Conservation (phyloP, 2,888 invertebrate species). For the Drosophila putrida region DNA sequence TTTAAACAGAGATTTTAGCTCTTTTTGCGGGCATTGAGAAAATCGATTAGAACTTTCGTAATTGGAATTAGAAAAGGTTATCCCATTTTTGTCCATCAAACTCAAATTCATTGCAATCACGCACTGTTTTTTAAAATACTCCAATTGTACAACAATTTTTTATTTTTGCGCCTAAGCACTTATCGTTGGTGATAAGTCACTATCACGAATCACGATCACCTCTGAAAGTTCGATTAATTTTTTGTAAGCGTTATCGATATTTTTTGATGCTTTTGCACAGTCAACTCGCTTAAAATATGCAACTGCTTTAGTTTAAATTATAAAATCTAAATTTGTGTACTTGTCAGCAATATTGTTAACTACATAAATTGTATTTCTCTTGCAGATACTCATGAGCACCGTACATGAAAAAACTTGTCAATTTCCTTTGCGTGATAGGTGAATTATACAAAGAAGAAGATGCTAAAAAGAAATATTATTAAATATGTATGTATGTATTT, state of each 20-base stretch:
- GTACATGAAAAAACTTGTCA: conserved; percentile 88
- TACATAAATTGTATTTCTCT: conserved; percentile 27
- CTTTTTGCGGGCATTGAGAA: conserved; percentile 81
- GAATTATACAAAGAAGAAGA: conserved; percentile 79
- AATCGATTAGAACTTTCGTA: conserved; percentile 57
- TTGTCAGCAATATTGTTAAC: neutral
- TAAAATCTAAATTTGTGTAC: neutral
- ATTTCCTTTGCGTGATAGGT: conserved; percentile 86
- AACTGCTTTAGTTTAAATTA: neutral
- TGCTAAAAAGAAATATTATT: conserved; percentile 58
- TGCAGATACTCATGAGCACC: conserved; percentile 91
- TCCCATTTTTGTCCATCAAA: conserved; percentile 17
- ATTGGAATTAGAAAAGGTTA: conserved; percentile 63
- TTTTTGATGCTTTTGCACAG: conserved; percentile 1
- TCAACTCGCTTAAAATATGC: conserved; percentile 1
- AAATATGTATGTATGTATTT: conserved; percentile 65
- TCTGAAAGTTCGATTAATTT: neutral
- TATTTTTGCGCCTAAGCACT: conserved; percentile 1
- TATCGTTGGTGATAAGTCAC: neutral
- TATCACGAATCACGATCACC: neutral
- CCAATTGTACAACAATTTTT: neutral
- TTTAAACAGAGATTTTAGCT: conserved; percentile 76
- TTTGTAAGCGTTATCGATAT: conserved; percentile 14
- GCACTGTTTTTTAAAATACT: neutral
- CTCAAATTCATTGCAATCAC: neutral